phyloP scores from a whole-genome alignment of 2,113 vertebrate genomes.

The Cisticola juncidis region DNA sequence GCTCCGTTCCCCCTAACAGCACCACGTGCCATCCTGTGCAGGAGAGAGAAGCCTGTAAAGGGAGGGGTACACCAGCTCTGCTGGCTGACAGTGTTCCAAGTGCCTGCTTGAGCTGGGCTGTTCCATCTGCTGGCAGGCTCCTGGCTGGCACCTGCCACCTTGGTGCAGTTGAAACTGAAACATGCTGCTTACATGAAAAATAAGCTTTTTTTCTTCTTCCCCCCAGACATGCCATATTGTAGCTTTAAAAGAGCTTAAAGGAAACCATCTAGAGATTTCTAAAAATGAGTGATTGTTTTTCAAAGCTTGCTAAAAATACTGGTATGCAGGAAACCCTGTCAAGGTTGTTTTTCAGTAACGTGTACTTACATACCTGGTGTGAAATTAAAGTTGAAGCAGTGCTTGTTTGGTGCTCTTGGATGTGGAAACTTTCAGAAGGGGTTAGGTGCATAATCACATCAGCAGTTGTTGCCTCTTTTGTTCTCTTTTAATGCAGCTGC shows the following conservation, averaged over 20 bases:
- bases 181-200: not conserved
- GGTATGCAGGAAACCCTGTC: not conserved
- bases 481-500: slow-evolving; percentile 30
- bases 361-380: not conserved
- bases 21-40: fast-evolving
- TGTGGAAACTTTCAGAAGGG: not conserved
- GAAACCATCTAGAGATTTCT: not conserved
- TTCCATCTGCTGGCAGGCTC: not conserved
- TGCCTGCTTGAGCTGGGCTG: not conserved
- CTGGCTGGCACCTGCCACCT: not conserved
- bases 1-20: not conserved
- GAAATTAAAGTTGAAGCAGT: not conserved
- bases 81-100: not conserved
- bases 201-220: not conserved
- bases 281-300: not conserved
- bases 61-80: not conserved
- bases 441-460: not conserved
- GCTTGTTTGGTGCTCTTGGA: not conserved
- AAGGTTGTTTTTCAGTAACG: not conserved
- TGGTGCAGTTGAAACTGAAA: not conserved
- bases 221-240: not conserved
- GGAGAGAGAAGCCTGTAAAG: not conserved
- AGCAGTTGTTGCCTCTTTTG: slow-evolving; percentile 25
- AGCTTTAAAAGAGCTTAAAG: not conserved
- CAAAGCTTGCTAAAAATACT: not conserved